Base-by-base conservation (phyloP, 2,113 vertebrate genomes). In the Ammospiza caudacuta region DNA sequence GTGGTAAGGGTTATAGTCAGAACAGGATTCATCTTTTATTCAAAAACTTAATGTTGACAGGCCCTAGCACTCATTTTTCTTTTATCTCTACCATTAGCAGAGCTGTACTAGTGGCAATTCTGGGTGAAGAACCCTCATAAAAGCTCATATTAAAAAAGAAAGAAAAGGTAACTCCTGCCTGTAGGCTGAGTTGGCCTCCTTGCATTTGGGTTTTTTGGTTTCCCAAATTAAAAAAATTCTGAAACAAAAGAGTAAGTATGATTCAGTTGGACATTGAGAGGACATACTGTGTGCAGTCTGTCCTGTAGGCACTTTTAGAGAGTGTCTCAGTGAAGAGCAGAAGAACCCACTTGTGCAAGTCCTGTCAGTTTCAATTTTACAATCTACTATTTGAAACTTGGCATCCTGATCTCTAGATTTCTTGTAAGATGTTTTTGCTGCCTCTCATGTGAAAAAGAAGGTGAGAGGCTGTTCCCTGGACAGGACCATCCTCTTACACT, bases 241-340 rank as follows among this genome's bases (percentile, higher is more conserved):
- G 28, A 61, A 86, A 54, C 29, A 44, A 37, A 44, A 67, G 35
- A 75, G 22, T 67, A 70, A 72, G 20, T 57, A 12, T 9, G 12
- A 35, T 84, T 78, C 29, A 47, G 27, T n/a, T 72, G 73, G 61
- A 39, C 14, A 3, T 0, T 33, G 78, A 46, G 51, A 44, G 79
- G 31, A 49, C 25, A 8, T 31, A 17, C 49, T 35, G 11, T 41
- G 44, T 69, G 25, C 20, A 20, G 25, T 49, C 33, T 51, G 1
- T 47, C 61, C 35, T 63, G 21, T 33, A 18, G 28, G 25, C 24
- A 15, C 10, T 79, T 69, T 24, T 12, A 70, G 66, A 68, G 31
- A 83, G 8, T 1, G 0, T 57, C 61, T 64, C 14, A 35, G 1
- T 22, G 17, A 19, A 6, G 9, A 62, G n/a, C 58, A 75, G 52